Conservation (phyloP, 2,113 vertebrate species). For the Turdus rufiventris region DNA sequence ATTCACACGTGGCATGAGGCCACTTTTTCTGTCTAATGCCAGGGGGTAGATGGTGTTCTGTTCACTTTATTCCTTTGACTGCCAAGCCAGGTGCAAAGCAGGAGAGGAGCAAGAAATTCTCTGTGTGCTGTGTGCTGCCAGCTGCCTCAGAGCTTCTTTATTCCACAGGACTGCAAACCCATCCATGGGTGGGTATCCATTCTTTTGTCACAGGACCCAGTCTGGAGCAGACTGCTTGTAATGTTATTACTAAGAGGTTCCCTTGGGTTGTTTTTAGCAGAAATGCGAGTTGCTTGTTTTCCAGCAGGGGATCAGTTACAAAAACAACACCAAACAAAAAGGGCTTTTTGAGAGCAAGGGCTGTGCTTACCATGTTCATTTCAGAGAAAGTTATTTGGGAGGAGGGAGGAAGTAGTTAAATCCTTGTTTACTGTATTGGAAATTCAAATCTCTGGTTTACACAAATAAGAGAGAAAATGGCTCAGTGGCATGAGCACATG, state of each 20-base stretch:
- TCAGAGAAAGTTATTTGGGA: conserved; percentile 31
- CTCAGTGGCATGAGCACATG: background rate
- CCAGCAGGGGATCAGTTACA: background rate
- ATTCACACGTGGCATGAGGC: background rate
- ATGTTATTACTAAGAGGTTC: background rate
- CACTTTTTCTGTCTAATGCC: background rate
- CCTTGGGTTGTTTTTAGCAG: background rate
- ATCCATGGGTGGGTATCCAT: background rate
- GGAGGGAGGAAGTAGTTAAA: conserved; percentile 25
- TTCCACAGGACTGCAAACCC: background rate
- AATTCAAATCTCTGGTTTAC: background rate
- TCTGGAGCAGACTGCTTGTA: background rate
- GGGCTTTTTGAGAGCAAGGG: background rate
- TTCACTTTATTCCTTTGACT: background rate
- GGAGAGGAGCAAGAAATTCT: fast-evolving
- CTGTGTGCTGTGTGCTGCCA: background rate
- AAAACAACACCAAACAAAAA: background rate
- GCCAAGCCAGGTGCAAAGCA: background rate
- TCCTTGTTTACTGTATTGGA: background rate
- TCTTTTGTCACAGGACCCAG: background rate
- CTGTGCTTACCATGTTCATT: background rate
- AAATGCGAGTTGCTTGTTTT: conserved; percentile 6
- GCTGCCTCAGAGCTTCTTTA: background rate
- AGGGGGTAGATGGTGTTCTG: background rate
- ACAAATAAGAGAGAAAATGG: background rate